Evolutionary conservation across 2,113 vertebrate species (phyloP).

Genomic region (Cynoglossus semilaevis): DNA sequence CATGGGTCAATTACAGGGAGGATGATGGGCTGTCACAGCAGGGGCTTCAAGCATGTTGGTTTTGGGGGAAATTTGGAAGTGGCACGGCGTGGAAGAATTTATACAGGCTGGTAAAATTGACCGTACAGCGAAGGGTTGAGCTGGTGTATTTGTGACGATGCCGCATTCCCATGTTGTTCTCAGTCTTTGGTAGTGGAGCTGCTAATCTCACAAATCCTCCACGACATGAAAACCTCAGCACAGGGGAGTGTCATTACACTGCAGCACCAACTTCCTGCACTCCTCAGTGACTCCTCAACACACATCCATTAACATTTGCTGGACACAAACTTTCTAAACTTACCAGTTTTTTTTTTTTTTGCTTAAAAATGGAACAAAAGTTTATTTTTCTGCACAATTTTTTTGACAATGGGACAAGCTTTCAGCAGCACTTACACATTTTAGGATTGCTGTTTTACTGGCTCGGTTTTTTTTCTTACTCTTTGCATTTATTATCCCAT

Average conservation of each 20-base stretch:
- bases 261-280: background rate
- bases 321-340: conserved; percentile 19
- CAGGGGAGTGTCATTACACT: background rate
- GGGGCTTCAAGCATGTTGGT: conserved; percentile 17
- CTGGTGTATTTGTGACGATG: background rate
- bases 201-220: conserved; percentile 1
- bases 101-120: conserved; percentile 3
- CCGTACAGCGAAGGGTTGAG: background rate
- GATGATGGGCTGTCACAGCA: conserved; percentile 40
- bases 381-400: conserved; percentile 45
- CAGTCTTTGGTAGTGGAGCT: background rate
- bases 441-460: conserved; percentile 9
- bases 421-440: conserved; percentile 21
- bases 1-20: conserved; percentile 61
- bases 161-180: background rate
- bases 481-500: no score
- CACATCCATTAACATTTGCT: background rate
- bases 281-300: background rate
- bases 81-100: conserved; percentile 3
- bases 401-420: conserved; percentile 9
- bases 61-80: conserved; percentile 26
- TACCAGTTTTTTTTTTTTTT: conserved; percentile 3
- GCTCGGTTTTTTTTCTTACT: no score
- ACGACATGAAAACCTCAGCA: background rate
- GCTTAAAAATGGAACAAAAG: conserved; percentile 36